Evolutionary conservation across 2,113 vertebrate genomes (phyloP), one percentile per base, ranked within the genome.

Genomic region (Gulo gulo): DNA sequence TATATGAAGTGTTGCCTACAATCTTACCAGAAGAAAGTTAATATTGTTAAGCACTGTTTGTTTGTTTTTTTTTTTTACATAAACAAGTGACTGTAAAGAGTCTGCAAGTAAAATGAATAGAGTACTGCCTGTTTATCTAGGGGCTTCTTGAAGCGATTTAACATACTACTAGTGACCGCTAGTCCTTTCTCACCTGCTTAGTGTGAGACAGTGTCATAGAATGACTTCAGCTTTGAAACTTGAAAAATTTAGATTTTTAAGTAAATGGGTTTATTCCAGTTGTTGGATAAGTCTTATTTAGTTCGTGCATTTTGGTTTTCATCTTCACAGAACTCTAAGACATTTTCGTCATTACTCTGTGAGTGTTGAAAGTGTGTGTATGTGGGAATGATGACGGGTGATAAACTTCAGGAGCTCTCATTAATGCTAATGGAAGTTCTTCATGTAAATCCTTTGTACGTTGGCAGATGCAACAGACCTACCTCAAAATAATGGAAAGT

Each of bases 191-290:
- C 7, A 67, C 24, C 63, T 47, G 23, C 71, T 97, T 84, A 95
- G 52, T 97, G 88, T 42, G 50, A 18, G 3, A 73, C 20, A 85
- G 23, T 14, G 81, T 88, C 88, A 6, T 59, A 82, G 39, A 94
- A 79, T 74, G 76, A 67, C 45, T 95, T 42, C 31, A 97, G 55
- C 6, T 63, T 94, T 95, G 42, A 61, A 67, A 96, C 6, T 89
- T 15, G n/a, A 34, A 93, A 79, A 94, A 71, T 92, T 80, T 96
- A 89, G 83, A 21, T 47, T 97, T 98, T 97, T 61, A 88, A 97
- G 80, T 45, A 96, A 90, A 85, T 81, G 80, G 4, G 29, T 97
- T 94, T 97, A 79, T 96, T 4, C 0, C 21, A 82, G 63, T 65
- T 69, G n/a, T 96, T 82, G 71, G 65, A 57, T 81, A 97, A 90